These are phyloP conservation scores for Calephelis virginiensis DNA, from an alignment of 1,140 invertebrate genomes.

Conservation along the genomic window DNA sequence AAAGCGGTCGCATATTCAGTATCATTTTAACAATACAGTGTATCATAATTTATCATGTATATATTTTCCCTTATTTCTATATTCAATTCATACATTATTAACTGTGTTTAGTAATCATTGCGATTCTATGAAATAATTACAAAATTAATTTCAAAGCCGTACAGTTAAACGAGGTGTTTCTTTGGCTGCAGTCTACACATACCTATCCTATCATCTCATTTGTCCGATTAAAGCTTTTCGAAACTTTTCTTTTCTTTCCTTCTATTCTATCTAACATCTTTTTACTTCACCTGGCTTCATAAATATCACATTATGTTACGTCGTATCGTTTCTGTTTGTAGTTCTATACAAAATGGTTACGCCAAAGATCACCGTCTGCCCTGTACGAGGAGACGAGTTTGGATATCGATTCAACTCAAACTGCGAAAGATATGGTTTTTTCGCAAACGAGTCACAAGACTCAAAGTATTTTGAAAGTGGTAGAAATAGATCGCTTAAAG, in stretches of 20 bases:
- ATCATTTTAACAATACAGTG: too few species aligned
- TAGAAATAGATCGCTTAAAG: constrained; percentile 75
- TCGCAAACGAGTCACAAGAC: constrained; percentile 72
- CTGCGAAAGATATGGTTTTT: constrained; percentile 76
- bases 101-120: constrained; percentile 28
- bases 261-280: constrained; percentile 13
- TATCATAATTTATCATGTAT: constrained; percentile 2
- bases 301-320: constrained; percentile 74
- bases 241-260: constrained; percentile 13
- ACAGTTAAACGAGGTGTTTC: background rate
- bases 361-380: constrained; percentile 71
- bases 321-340: constrained; percentile 77
- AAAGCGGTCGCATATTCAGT: too few species aligned
- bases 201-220: background rate
- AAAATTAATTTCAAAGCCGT: background rate
- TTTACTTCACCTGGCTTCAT: constrained; percentile 50
- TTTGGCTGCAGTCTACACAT: background rate
- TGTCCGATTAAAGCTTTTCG: constrained; percentile 8
- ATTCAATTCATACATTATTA: constrained; percentile 32
- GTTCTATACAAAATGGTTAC: constrained; percentile 78
- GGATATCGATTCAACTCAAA: constrained; percentile 64
- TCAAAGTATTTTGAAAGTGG: constrained; percentile 71
- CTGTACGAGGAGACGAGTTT: constrained; percentile 70
- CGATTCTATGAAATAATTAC: too few species aligned
- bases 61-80: constrained; percentile 32